Evolutionary conservation across 2,797 vertebrate species (phyloP), one percentile per base, ranked within the genome.

Genomic region (Champsocephalus esox): DNA sequence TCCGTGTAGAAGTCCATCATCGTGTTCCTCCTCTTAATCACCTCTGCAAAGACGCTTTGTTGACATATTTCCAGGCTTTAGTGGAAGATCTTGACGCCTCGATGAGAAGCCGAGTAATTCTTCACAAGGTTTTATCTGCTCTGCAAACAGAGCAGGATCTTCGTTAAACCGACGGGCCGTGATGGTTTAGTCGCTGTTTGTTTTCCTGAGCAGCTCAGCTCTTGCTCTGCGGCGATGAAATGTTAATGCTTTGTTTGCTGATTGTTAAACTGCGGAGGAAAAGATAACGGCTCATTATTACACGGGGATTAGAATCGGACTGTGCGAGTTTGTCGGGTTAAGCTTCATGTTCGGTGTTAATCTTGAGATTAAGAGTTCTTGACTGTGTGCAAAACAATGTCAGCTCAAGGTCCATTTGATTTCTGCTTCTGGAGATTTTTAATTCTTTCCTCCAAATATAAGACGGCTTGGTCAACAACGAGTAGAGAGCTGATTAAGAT

Each of bases 231-330:
- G 5, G 54, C 10, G 9, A 67, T 85, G 45, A 81, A 85, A 81
- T 77, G 66, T 81, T 87, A 78, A 84, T 84, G 80, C 75, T 73
- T 46, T 82, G 85, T 87, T 82, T 87, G 80, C 75, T 45, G 67
- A 64, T 60, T 14, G 66, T 54, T 3, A 32, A 72, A 55, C 66
- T 32, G 81, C 66, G 0, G 58, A 66, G 73, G 61, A 59, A 9
- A 44, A 57, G 78, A 78, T 64, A 86, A 64, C 44, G 32, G 69
- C 50, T 48, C 34, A 38, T 38, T 12, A 45, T 78, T 76, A 77
- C 77, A 65, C 0, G 43, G 66, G 59, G 54, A 69, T 73, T 81
- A 61, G 56, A 58, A 24, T 1, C 5, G 0, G 41, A 34, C 16
- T 1, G 28, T 3, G 16, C 32, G 57, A 77, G 17, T 12, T 11